phyloP scores from a whole-genome alignment of 2,797 vertebrate genomes.

The Chloroceryle inda region DNA sequence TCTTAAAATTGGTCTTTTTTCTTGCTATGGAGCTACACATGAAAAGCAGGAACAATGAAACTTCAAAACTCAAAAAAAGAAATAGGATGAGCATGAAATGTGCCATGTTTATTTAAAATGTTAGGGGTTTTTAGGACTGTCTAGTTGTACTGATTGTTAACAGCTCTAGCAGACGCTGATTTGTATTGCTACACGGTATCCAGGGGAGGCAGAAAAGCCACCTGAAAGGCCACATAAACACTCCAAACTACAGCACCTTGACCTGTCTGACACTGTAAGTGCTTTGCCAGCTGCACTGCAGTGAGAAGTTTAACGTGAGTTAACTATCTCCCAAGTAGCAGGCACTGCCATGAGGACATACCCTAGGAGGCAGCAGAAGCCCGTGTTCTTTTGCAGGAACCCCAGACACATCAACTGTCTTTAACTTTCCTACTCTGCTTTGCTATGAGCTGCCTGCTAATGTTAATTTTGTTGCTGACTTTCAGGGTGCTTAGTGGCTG shows the following conservation, averaged over 20 bases:
- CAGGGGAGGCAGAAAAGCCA: neutral
- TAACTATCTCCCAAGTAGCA: neutral
- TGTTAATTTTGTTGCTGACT: neutral
- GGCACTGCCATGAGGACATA: conserved; percentile 8
- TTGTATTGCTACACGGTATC: neutral
- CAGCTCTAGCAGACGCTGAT: neutral
- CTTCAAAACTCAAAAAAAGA: neutral
- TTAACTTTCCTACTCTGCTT: neutral
- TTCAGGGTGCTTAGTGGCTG: neutral
- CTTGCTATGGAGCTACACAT: neutral
- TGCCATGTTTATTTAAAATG: neutral
- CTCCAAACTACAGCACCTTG: neutral
- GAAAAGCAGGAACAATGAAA: neutral
- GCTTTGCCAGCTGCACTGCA: neutral
- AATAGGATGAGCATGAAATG: neutral
- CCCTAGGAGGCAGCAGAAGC: conserved; percentile 69
- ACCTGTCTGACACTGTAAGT: accelerated
- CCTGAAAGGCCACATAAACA: neutral
- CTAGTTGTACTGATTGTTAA: neutral
- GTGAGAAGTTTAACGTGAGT: neutral
- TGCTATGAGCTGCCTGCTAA: neutral
- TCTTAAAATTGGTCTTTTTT: neutral
- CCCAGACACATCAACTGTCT: accelerated
- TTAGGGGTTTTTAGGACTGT: neutral
- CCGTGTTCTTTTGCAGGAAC: neutral